phyloP scores from a whole-genome alignment of 2,797 vertebrate species.

The Sparidentex hasta region DNA sequence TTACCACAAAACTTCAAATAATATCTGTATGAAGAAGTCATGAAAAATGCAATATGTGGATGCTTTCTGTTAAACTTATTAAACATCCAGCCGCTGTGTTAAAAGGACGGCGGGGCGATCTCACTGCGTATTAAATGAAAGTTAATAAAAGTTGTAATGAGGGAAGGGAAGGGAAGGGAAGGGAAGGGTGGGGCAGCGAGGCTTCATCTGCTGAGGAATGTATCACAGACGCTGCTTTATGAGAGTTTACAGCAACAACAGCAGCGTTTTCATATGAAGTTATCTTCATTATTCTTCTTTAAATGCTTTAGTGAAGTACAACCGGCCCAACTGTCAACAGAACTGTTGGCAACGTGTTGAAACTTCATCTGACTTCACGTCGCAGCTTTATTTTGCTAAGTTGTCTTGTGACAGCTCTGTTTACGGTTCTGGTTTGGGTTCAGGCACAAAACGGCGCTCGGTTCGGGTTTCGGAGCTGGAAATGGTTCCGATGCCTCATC shows the following conservation, averaged over 20 bases:
- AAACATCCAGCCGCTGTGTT: slow-evolving; percentile 11
- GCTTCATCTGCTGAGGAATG: slow-evolving; percentile 42
- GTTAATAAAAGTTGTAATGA: slow-evolving; percentile 17
- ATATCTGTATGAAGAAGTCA: slow-evolving; percentile 22
- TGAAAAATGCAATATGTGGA: slow-evolving; percentile 42
- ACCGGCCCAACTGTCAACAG: no score
- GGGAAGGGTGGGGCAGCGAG: slow-evolving; percentile 43
- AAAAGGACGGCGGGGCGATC: slow-evolving; percentile 13
- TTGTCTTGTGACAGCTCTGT: no score
- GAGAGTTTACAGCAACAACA: slow-evolving; percentile 8
- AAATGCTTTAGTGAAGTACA: not conserved
- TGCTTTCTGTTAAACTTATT: slow-evolving; percentile 29
- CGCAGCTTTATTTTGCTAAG: no score
- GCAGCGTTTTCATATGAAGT: not conserved
- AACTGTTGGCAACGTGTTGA: no score
- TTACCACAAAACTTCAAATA: slow-evolving; percentile 41
- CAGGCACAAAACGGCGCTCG: no score
- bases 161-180: not conserved
- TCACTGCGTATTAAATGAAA: slow-evolving; percentile 35
- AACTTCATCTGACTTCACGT: no score
- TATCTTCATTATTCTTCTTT: not conserved
- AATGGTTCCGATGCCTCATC: no score
- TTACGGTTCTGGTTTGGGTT: no score
- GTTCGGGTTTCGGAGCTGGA: no score
- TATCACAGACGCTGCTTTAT: slow-evolving; percentile 39